These are phyloP conservation scores for Dione vanillae DNA, from an alignment of 2,888 invertebrate genomes.

Conservation along the genomic window DNA sequence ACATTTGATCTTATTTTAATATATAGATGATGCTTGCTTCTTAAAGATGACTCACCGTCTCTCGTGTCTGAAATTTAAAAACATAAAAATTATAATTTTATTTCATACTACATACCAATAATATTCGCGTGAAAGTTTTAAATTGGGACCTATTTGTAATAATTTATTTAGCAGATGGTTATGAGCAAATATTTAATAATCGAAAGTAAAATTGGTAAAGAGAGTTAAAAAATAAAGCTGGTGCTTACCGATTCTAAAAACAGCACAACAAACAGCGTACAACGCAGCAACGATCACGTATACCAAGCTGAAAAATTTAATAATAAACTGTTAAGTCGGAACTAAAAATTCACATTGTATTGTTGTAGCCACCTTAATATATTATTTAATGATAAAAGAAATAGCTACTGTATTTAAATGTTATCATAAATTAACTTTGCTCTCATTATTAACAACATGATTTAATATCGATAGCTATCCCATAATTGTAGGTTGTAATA, in stretches of 20 bases:
- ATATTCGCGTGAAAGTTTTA: too few relatives aligned
- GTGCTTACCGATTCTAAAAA: not conserved
- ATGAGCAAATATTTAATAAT: too few relatives aligned
- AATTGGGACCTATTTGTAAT: too few relatives aligned
- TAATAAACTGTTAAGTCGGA: not conserved
- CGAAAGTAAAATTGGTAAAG: not conserved
- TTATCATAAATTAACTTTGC: too few relatives aligned
- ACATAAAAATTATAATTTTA: not conserved
- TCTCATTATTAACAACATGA: too few relatives aligned
- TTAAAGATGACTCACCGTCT: not conserved
- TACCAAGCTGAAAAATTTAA: not conserved
- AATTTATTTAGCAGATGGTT: too few relatives aligned
- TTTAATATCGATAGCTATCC: too few relatives aligned
- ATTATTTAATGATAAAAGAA: too few relatives aligned
- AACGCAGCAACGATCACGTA: not conserved
- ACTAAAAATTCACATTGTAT: not conserved
- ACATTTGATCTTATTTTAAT: not conserved
- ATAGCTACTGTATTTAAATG: too few relatives aligned
- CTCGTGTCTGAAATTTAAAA: slow-evolving; percentile 10
- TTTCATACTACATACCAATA: too few relatives aligned
- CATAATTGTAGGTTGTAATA: too few relatives aligned
- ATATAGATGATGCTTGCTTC: slow-evolving; percentile 4
- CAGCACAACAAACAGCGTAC: too few relatives aligned
- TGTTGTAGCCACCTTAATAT: not conserved
- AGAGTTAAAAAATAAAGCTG: not conserved